A percentile compares a stretch with the other conserved stretches of the same genome.
These are phyloP conservation scores for Diachasma alloeum DNA, from an alignment of 1,140 invertebrate genomes.

Conservation along the genomic window DNA sequence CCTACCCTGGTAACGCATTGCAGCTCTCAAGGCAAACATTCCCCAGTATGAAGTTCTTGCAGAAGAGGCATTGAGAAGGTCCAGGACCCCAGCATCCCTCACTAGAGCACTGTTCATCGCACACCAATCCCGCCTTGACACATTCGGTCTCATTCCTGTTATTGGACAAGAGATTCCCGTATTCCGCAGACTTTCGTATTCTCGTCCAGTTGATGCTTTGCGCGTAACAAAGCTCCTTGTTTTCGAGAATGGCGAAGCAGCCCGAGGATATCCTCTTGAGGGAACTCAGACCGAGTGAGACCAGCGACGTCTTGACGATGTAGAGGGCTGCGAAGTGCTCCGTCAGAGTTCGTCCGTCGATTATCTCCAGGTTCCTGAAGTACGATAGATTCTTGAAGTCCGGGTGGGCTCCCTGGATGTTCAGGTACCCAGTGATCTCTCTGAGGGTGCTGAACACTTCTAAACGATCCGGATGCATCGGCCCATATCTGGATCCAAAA, in stretches of 20 bases:
- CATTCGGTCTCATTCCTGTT: conserved; percentile 77
- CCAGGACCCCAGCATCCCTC: conserved; percentile 98
- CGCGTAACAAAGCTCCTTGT: conserved; percentile 89
- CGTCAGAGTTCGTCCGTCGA: conserved; percentile 86
- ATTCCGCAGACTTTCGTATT: conserved; percentile 73
- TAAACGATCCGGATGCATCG: conserved; percentile 85
- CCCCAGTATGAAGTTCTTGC: conserved; percentile 82
- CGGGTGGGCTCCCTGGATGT: conserved; percentile 86
- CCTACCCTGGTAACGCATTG: conserved; percentile 72
- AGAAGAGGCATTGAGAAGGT: conserved; percentile 87
- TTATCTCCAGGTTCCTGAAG: conserved; percentile 91
- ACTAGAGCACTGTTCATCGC: conserved; percentile 84
- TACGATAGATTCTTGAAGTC: conserved; percentile 92
- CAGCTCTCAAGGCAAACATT: conserved; percentile 86
- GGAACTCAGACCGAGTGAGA: conserved; percentile 84
- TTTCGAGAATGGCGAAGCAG: conserved; percentile 87
- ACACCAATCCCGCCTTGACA: conserved; percentile 77
- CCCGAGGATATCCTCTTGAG: conserved; percentile 89
- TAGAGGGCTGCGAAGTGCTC: conserved; percentile 89
- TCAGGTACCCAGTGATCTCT: conserved; percentile 92
- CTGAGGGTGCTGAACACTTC: conserved; percentile 91
- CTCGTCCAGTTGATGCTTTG: conserved; percentile 86
- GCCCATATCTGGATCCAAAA: conserved; percentile 77
- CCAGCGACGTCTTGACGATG: conserved; percentile 88
- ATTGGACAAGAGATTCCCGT: conserved; percentile 77